A percentile compares a stretch with the other conserved stretches of the same genome.
Evolutionary conservation across 2,113 vertebrate species (phyloP).

Genomic region (Paradoxurus hermaphroditus): DNA sequence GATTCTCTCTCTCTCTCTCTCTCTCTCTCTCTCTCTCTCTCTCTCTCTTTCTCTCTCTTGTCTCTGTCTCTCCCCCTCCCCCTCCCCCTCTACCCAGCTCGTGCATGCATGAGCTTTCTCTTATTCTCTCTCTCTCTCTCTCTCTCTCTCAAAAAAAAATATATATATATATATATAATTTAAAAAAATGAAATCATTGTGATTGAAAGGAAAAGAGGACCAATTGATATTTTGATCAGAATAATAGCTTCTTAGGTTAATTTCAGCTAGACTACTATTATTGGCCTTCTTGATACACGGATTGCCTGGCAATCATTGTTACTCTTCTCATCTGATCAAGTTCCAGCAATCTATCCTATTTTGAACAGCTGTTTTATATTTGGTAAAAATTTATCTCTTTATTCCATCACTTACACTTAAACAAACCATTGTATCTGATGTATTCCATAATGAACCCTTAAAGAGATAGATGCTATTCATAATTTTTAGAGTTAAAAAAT

Average conservation of each 20-base stretch:
- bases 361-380: conserved; percentile 6
- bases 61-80: too few species aligned
- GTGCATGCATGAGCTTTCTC: too few species aligned
- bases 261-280: neutral
- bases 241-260: neutral
- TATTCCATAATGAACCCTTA: neutral
- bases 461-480: conserved; percentile 13
- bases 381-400: neutral
- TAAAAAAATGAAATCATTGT: neutral
- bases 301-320: neutral
- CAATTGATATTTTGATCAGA: conserved; percentile 19
- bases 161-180: too few species aligned
- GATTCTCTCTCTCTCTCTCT: too few species aligned
- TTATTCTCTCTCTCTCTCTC: too few species aligned
- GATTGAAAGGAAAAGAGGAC: neutral
- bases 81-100: too few species aligned
- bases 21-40: too few species aligned
- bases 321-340: neutral
- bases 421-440: neutral
- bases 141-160: too few species aligned
- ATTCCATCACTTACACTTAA: neutral
- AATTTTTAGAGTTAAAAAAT: conserved; percentile 32
- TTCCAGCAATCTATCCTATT: neutral
- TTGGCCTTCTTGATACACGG: neutral
- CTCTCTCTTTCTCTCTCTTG: too few species aligned